These are phyloP conservation scores for Hyperoplus immaculatus DNA, from an alignment of 2,797 vertebrate genomes.

Conservation along the genomic window DNA sequence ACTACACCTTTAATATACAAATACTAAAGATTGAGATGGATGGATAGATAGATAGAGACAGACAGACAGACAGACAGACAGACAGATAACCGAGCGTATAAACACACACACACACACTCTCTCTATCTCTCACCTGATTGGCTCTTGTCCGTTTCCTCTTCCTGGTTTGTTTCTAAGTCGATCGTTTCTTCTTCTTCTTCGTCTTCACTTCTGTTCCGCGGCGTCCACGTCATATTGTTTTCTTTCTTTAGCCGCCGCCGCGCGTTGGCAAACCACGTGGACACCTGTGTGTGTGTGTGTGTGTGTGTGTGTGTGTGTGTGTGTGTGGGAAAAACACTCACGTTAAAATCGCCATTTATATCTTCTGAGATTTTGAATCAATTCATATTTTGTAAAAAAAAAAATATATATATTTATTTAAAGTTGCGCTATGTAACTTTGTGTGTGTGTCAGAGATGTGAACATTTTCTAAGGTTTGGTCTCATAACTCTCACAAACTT, in stretches of 20 bases:
- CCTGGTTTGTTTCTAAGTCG: slow-evolving; percentile 92
- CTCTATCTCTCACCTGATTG: slow-evolving; percentile 67
- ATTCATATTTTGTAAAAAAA: too few species aligned
- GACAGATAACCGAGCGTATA: neutral
- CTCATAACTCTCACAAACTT: too few species aligned
- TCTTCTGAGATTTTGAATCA: too few species aligned
- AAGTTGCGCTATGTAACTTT: too few species aligned
- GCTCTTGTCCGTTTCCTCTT: slow-evolving; percentile 85
- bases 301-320: too few species aligned
- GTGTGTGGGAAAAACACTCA: too few species aligned
- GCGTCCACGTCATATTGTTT: slow-evolving; percentile 92
- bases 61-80: neutral
- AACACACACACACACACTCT: neutral
- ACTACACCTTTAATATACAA: too few species aligned
- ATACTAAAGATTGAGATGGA: too few species aligned
- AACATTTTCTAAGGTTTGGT: too few species aligned
- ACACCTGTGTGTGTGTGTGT: slow-evolving; percentile 73
- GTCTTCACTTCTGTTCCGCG: slow-evolving; percentile 92
- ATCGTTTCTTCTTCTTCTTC: slow-evolving; percentile 95
- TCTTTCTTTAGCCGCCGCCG: slow-evolving; percentile 89
- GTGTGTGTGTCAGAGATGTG: too few species aligned
- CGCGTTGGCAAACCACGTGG: slow-evolving; percentile 92
- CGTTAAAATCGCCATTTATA: too few species aligned
- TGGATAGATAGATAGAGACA: neutral
- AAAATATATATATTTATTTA: too few species aligned